Evolutionary conservation across 2,888 invertebrate species (phyloP).

Genomic region (Drosophila meridionalis): DNA sequence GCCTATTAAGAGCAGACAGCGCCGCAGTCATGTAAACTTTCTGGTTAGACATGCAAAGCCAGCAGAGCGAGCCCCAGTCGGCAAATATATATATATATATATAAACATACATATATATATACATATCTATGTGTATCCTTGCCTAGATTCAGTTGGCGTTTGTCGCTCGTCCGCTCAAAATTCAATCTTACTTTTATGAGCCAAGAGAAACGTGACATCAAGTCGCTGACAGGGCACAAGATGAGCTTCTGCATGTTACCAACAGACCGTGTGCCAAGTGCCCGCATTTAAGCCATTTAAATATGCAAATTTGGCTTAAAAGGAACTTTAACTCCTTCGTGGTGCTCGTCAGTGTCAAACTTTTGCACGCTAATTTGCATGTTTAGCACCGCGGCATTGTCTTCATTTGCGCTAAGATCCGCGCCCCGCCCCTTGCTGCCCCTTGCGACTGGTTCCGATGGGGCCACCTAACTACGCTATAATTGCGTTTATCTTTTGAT

Average conservation of each 20-base stretch:
- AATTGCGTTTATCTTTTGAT: constrained; percentile 79
- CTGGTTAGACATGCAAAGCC: constrained; percentile 63
- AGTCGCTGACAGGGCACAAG: constrained; percentile 59
- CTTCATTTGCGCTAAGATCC: constrained; percentile 39
- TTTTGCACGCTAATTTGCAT: constrained; percentile 76
- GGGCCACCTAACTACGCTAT: constrained; percentile 57
- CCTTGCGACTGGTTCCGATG: background rate
- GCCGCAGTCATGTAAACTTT: constrained; percentile 58
- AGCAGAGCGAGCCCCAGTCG: constrained; percentile 5
- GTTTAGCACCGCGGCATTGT: constrained; percentile 71
- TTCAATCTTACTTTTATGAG: constrained; percentile 79
- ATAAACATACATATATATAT: background rate
- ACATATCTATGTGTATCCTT: background rate
- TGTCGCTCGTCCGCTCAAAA: constrained; percentile 67
- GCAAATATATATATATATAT: background rate
- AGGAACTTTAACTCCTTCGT: constrained; percentile 75
- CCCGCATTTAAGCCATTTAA: constrained; percentile 73
- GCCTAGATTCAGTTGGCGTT: constrained; percentile 33
- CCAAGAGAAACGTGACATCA: constrained; percentile 74
- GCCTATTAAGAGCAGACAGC: constrained; percentile 71
- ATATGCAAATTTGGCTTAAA: constrained; percentile 75
- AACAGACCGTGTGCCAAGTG: constrained; percentile 61
- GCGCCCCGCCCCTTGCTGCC: background rate
- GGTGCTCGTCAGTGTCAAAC: constrained; percentile 55
- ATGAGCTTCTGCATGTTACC: constrained; percentile 55